A percentile compares a stretch with the other conserved stretches of the same genome.
phyloP scores from a whole-genome alignment of 2,113 vertebrate species.

The Bubalus kerabau region DNA sequence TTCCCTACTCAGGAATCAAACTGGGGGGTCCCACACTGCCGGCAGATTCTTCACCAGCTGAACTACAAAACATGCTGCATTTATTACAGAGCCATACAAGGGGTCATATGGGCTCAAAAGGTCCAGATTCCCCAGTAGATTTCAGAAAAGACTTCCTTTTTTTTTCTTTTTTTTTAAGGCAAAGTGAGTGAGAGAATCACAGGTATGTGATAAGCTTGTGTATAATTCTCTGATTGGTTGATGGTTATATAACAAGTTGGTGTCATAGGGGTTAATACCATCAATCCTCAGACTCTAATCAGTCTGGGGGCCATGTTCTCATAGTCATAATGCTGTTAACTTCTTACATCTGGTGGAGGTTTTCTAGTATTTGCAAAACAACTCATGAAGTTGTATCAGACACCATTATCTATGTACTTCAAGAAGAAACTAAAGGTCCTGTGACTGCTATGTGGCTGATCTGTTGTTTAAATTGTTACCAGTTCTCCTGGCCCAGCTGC shows the following conservation, averaged over 20 bases:
- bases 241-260: neutral
- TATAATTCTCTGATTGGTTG: neutral
- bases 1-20: too few species aligned
- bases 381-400: neutral
- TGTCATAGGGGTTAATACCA: neutral
- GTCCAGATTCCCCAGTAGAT: neutral
- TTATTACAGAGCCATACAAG: neutral
- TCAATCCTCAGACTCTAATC: neutral
- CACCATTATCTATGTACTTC: neutral
- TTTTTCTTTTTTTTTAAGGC: neutral
- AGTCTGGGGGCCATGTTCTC: neutral
- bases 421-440: neutral
- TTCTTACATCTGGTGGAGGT: neutral
- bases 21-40: rapidly evolving
- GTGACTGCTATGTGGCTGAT: neutral
- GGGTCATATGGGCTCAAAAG: neutral
- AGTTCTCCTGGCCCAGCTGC: neutral
- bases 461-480: neutral
- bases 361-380: neutral
- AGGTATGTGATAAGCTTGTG: neutral
- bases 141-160: neutral
- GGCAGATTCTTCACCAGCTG: neutral
- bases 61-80: neutral
- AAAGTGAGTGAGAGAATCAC: neutral
- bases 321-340: neutral